Conservation (phyloP, 2,797 vertebrate genomes). For the Xiphophorus birchmanni region DNA sequence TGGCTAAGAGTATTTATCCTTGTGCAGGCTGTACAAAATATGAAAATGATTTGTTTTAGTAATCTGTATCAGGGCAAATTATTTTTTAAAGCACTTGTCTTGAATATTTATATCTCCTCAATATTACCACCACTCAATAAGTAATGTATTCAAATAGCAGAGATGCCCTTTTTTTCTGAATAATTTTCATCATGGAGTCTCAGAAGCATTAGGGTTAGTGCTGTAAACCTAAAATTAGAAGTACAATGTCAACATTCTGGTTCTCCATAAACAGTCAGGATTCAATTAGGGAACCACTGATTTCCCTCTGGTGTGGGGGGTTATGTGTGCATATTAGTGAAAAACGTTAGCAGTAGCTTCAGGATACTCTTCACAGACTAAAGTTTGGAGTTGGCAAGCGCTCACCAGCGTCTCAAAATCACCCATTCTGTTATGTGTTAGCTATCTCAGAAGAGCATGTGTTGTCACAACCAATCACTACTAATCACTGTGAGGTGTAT, state of each 20-base stretch:
- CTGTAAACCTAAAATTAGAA: slow-evolving; percentile 55
- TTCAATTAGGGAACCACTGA: slow-evolving; percentile 50
- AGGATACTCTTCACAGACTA: background rate
- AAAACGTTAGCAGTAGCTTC: background rate
- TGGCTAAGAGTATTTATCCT: background rate
- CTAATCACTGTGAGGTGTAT: slow-evolving; percentile 15
- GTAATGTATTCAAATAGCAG: background rate
- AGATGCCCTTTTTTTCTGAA: background rate
- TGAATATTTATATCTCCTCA: background rate
- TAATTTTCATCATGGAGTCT: slow-evolving; percentile 16
- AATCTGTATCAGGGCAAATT: background rate
- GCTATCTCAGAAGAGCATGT: slow-evolving; percentile 15
- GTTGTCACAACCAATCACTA: slow-evolving; percentile 28
- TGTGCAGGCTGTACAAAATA: too few relatives aligned
- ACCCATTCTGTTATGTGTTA: background rate
- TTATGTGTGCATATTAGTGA: background rate
- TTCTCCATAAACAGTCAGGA: slow-evolving; percentile 52
- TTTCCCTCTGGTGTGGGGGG: slow-evolving; percentile 34
- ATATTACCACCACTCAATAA: background rate
- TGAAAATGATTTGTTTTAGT: background rate
- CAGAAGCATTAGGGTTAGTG: slow-evolving; percentile 35
- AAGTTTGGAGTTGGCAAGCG: background rate
- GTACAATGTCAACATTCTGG: slow-evolving; percentile 58
- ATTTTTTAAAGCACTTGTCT: background rate
- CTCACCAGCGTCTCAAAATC: slow-evolving; percentile 6